Evolutionary conservation across 2,113 vertebrate genomes (phyloP).

Genomic region (Theristicus caerulescens): DNA sequence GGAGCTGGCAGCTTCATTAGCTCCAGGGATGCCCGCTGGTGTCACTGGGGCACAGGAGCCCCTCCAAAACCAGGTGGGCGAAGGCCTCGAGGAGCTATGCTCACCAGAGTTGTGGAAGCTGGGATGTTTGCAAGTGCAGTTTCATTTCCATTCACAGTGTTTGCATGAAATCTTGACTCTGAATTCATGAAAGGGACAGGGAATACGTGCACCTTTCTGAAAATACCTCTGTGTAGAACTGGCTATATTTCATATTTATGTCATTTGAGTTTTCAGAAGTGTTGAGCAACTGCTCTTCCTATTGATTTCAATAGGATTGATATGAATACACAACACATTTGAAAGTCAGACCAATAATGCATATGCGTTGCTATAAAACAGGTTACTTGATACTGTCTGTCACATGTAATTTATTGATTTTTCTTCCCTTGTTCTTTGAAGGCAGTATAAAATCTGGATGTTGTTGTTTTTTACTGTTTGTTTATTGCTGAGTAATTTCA

Average conservation of each 20-base stretch:
- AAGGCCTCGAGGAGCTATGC: background rate
- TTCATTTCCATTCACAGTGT: background rate
- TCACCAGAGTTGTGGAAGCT: background rate
- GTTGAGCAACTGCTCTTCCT: background rate
- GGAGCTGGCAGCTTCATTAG: background rate
- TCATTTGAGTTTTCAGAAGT: background rate
- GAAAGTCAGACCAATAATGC: background rate
- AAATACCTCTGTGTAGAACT: background rate
- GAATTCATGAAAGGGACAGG: background rate
- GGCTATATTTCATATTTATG: background rate
- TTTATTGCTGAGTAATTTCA: slow-evolving; percentile 61
- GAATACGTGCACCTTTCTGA: background rate
- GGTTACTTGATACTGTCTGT: slow-evolving; percentile 40
- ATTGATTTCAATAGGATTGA: background rate
- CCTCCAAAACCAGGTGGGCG: background rate
- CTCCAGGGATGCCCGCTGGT: background rate
- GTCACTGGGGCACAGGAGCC: background rate
- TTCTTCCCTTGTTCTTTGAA: slow-evolving; percentile 46
- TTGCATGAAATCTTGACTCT: background rate
- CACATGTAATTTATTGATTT: slow-evolving; percentile 28
- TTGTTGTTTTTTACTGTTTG: slow-evolving; percentile 56
- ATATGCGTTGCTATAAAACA: background rate
- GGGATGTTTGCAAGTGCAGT: background rate
- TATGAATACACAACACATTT: background rate
- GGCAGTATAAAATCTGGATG: slow-evolving; percentile 35